A percentile compares a stretch with the other conserved stretches of the same genome.
phyloP scores from a whole-genome alignment of 2,888 invertebrate genomes.

The Sinhomidia bicolor region DNA sequence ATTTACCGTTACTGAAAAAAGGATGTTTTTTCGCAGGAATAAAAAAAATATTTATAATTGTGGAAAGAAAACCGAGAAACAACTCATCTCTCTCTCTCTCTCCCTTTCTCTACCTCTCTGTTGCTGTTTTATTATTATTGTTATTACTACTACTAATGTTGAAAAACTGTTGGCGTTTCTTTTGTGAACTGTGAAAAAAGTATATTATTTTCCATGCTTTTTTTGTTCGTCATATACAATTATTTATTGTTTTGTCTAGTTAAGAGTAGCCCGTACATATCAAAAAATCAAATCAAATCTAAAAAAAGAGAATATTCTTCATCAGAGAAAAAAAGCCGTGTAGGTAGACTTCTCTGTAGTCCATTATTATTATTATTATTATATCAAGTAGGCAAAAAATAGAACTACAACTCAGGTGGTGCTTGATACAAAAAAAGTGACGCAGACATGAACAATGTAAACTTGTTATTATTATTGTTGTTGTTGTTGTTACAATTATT shows the following conservation, averaged over 20 bases:
- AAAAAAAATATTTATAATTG: background rate
- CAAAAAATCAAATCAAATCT: constrained; percentile 11
- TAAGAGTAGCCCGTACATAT: constrained; percentile 64
- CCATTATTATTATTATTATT: constrained; percentile 35
- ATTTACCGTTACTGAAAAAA: constrained; percentile 34
- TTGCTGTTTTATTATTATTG: background rate
- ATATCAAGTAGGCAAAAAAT: constrained; percentile 72
- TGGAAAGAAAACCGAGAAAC: constrained; percentile 1
- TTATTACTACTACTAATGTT: background rate
- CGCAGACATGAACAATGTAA: constrained; percentile 58
- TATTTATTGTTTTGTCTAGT: constrained; percentile 4
- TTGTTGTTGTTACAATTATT: background rate
- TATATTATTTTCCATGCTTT: background rate
- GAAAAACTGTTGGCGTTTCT: background rate
- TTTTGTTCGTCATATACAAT: background rate
- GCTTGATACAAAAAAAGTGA: constrained; percentile 69
- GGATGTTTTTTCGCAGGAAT: background rate
- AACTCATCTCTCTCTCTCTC: constrained; percentile 26
- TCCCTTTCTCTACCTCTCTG: constrained; percentile 1
- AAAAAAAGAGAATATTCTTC: background rate
- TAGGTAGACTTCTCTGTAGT: constrained; percentile 45
- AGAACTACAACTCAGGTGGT: constrained; percentile 75
- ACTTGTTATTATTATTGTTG: constrained; percentile 15
- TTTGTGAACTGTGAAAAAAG: background rate
- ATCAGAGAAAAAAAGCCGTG: constrained; percentile 42